Conservation (phyloP, 2,888 invertebrate species). For the Amblyjoppa proteus region DNA sequence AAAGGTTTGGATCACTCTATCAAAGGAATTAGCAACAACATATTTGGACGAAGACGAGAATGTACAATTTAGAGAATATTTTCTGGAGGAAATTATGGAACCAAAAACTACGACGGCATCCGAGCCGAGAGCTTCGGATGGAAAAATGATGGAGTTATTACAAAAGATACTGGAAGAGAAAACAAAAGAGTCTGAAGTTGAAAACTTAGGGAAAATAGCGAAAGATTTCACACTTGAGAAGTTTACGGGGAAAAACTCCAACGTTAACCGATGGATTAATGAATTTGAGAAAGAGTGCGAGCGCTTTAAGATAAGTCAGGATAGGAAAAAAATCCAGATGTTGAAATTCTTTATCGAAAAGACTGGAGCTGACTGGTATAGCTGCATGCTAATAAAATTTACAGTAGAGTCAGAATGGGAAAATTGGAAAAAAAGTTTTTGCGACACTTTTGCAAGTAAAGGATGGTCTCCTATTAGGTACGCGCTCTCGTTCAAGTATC, state of each 20-base stretch:
- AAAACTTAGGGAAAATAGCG: too few species aligned
- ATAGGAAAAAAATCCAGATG: too few species aligned
- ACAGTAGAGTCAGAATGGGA: constrained; percentile 64
- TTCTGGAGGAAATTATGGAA: constrained; percentile 38
- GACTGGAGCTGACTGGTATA: constrained; percentile 28
- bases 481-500: background rate
- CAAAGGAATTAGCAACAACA: constrained; percentile 48
- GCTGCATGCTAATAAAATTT: constrained; percentile 14
- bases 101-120: background rate
- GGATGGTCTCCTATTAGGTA: constrained; percentile 12
- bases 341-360: too few species aligned
- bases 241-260: too few species aligned
- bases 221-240: too few species aligned
- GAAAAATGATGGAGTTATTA: constrained; percentile 21
- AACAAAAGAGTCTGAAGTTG: too few species aligned
- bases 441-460: constrained; percentile 69
- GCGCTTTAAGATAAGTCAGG: too few species aligned
- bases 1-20: constrained; percentile 67
- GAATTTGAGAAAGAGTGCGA: too few species aligned
- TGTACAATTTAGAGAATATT: constrained; percentile 48
- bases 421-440: constrained; percentile 68
- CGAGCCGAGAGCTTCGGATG: constrained; percentile 11
- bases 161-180: constrained; percentile 20
- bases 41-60: constrained; percentile 50
- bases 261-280: too few species aligned